phyloP scores from a whole-genome alignment of 2,113 vertebrate genomes.

The Fulica atra region DNA sequence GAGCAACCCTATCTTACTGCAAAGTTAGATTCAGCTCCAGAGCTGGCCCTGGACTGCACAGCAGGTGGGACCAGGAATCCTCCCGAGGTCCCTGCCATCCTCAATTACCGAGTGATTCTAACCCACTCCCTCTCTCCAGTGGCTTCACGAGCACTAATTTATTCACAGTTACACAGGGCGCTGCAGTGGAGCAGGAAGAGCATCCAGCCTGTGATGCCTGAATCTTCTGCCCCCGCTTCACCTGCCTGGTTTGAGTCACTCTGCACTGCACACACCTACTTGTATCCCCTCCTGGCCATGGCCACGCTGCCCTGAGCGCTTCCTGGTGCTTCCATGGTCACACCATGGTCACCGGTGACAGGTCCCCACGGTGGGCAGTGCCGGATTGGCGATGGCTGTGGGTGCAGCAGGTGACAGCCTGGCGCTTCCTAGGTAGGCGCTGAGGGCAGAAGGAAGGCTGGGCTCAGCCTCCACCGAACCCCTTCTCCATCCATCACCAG shows the following conservation, averaged over 20 bases:
- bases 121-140: neutral
- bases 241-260: rapidly evolving
- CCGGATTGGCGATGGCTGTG: neutral
- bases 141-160: rapidly evolving
- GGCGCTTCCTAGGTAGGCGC: neutral
- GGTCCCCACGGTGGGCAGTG: neutral
- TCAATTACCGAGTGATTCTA: neutral
- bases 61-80: neutral
- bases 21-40: neutral
- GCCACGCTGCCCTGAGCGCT: rapidly evolving
- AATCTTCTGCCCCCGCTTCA: neutral
- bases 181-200: neutral
- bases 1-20: neutral
- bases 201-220: neutral
- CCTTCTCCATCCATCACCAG: neutral
- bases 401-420: neutral
- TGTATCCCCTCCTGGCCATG: neutral
- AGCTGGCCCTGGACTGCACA: neutral
- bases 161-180: neutral
- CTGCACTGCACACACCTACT: neutral
- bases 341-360: neutral
- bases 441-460: neutral
- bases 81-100: neutral
- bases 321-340: neutral
- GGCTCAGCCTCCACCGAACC: neutral